Percentiles rank a stretch among this genome's conserved stretches.
Conservation (phyloP, 2,113 vertebrate species). For the Chloropsis hardwickii region DNA sequence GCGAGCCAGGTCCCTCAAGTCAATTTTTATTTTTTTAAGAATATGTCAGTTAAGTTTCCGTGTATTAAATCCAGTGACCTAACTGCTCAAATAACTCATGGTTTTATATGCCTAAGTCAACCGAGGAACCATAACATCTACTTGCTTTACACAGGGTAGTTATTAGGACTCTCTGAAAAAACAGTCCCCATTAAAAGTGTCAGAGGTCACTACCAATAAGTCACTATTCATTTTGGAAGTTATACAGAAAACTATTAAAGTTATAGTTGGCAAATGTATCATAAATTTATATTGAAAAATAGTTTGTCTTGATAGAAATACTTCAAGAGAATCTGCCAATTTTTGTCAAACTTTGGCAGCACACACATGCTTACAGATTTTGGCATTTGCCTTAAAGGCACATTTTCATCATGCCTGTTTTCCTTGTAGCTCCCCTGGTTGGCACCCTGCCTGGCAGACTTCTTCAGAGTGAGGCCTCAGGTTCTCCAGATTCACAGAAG, state of each 20-base stretch:
- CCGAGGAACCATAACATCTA: background rate
- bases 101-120: background rate
- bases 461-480: background rate
- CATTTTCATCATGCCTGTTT: conserved; percentile 1
- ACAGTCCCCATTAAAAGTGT: background rate
- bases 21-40: background rate
- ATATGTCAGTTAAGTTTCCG: conserved; percentile 16
- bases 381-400: background rate
- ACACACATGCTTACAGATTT: conserved; percentile 20
- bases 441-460: background rate
- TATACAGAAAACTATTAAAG: background rate
- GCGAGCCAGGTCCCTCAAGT: conserved; percentile 1
- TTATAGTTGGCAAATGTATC: background rate
- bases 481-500: background rate
- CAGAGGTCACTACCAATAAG: background rate
- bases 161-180: background rate
- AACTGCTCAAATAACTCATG: conserved; percentile 1
- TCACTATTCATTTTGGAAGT: background rate
- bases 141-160: background rate
- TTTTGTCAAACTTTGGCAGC: conserved; percentile 47
- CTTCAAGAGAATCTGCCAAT: conserved; percentile 25
- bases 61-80: conserved; percentile 21
- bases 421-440: background rate
- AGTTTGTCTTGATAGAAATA: conserved; percentile 9
- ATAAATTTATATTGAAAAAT: conserved; percentile 9